phyloP scores from a whole-genome alignment of 1,140 invertebrate genomes.

The Hycleus phaleratus region DNA sequence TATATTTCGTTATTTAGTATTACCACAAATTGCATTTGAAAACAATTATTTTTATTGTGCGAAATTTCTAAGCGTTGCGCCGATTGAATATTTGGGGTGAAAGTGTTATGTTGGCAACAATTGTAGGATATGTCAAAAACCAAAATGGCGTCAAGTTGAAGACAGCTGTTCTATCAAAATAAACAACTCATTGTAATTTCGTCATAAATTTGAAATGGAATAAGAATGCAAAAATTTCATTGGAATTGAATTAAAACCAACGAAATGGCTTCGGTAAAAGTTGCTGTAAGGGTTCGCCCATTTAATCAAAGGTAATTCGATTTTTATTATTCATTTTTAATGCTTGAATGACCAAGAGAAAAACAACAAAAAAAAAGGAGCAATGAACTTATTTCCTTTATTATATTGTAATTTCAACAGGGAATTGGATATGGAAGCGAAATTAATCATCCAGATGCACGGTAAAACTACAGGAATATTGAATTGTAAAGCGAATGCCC shows the following conservation, averaged over 20 bases:
- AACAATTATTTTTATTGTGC: too few relatives aligned
- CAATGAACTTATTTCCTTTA: conserved; percentile 36
- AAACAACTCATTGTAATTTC: neutral
- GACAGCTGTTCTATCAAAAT: too few relatives aligned
- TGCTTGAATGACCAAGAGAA: conserved; percentile 30
- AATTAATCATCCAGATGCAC: conserved; percentile 80
- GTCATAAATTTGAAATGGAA: neutral
- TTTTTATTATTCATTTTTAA: conserved; percentile 15
- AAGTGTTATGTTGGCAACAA: too few relatives aligned
- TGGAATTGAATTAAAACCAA: neutral
- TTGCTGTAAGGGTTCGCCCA: conserved; percentile 70
- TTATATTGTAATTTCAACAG: conserved; percentile 41
- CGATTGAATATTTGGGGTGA: too few relatives aligned
- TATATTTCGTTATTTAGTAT: too few relatives aligned
- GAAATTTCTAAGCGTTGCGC: too few relatives aligned
- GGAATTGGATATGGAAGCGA: conserved; percentile 74
- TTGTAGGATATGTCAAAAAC: neutral
- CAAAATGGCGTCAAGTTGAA: neutral
- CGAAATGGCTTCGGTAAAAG: conserved; percentile 70
- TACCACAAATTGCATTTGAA: too few relatives aligned
- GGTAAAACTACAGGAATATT: conserved; percentile 76
- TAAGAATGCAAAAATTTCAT: neutral
- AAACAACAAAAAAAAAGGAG: conserved; percentile 18
- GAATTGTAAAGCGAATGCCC: conserved; percentile 56
- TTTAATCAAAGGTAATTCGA: conserved; percentile 67